phyloP scores from a whole-genome alignment of 2,888 invertebrate genomes.

The Heteropelma amictum region DNA sequence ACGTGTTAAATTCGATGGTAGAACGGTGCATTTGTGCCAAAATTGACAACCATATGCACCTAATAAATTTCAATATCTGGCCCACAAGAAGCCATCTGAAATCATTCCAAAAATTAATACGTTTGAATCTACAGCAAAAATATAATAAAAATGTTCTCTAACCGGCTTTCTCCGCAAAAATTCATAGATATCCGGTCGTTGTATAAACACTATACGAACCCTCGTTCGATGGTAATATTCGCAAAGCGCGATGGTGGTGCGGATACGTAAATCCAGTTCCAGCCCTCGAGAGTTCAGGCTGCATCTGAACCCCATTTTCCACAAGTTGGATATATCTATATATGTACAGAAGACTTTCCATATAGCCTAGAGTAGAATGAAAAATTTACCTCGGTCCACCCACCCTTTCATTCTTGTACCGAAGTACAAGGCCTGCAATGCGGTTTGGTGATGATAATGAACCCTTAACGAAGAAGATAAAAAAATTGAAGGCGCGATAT shows the following conservation, averaged over 20 bases:
- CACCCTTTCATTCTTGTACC: neutral
- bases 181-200: neutral
- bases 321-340: too few relatives aligned
- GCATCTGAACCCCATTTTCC: slow-evolving; percentile 9
- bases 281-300: slow-evolving; percentile 8
- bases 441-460: slow-evolving; percentile 57
- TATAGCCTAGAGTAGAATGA: slow-evolving; percentile 62
- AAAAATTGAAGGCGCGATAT: neutral
- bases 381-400: slow-evolving; percentile 58
- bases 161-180: neutral
- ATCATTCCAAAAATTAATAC: neutral
- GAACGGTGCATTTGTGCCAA: too few relatives aligned
- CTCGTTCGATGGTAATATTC: slow-evolving; percentile 29
- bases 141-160: too few relatives aligned
- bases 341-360: slow-evolving; percentile 26
- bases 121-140: neutral
- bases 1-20: too few relatives aligned
- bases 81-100: too few relatives aligned
- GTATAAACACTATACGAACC: slow-evolving; percentile 28
- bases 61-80: too few relatives aligned
- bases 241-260: slow-evolving; percentile 15
- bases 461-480: slow-evolving; percentile 27
- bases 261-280: slow-evolving; percentile 28
- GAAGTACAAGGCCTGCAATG: slow-evolving; percentile 45
- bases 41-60: too few relatives aligned